Percentiles rank a stretch among this genome's conserved stretches.
phyloP scores from a whole-genome alignment of 2,888 invertebrate genomes.

The Acanthococcus lagerstroemiae region DNA sequence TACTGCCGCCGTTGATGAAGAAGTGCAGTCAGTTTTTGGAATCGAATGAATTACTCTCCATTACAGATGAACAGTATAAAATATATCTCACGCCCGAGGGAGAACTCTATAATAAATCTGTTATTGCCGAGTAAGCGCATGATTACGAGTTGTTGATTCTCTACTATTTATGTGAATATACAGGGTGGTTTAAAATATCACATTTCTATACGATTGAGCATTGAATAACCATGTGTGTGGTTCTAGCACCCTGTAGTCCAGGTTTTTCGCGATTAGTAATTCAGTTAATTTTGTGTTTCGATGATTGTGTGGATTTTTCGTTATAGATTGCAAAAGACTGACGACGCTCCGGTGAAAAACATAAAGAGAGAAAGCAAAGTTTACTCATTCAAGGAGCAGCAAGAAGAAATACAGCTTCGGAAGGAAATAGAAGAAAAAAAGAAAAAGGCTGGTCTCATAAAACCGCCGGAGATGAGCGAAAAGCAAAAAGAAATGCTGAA shows the following conservation, averaged over 20 bases:
- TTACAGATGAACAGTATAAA: conserved; percentile 70
- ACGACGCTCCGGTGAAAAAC: conserved; percentile 50
- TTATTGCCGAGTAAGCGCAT: conserved; percentile 36
- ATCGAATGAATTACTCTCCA: conserved; percentile 55
- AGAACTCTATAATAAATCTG: conserved; percentile 72
- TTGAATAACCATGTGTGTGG: too few relatives aligned
- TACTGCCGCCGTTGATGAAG: conserved; percentile 55
- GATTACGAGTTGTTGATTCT: too few relatives aligned
- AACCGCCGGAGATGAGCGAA: conserved; percentile 60
- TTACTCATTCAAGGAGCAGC: conserved; percentile 92
- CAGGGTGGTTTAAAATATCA: too few relatives aligned
- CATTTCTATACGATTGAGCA: too few relatives aligned
- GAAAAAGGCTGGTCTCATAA: conserved; percentile 64
- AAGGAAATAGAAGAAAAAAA: conserved; percentile 85
- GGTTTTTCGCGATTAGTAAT: too few relatives aligned
- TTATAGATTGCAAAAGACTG: conserved; percentile 8
- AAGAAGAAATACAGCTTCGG: conserved; percentile 85
- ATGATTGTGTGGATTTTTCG: background rate
- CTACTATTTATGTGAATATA: too few relatives aligned
- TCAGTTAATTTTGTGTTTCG: background rate
- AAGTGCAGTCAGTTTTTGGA: conserved; percentile 52
- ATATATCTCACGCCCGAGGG: conserved; percentile 77
- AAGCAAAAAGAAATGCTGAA: conserved; percentile 90
- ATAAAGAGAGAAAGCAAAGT: conserved; percentile 91
- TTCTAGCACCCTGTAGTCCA: too few relatives aligned